A percentile compares a stretch with the other conserved stretches of the same genome.
These are phyloP conservation scores for Uloborus diversus DNA, from an alignment of 1,140 invertebrate species.

Conservation along the genomic window DNA sequence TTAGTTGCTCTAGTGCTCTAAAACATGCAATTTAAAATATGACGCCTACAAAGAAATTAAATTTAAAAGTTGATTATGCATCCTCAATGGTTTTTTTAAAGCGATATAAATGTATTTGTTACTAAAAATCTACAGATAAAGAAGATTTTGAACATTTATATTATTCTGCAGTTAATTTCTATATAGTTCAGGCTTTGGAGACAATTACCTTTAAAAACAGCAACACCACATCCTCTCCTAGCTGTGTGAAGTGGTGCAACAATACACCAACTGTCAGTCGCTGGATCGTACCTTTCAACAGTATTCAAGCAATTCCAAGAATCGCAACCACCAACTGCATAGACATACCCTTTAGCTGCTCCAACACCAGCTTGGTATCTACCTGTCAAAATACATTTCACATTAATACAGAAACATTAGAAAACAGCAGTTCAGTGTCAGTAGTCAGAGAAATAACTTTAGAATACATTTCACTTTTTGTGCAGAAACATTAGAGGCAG, in stretches of 20 bases:
- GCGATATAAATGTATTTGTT: too few species aligned
- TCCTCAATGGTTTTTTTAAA: not conserved
- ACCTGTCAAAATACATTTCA: slow-evolving; percentile 67
- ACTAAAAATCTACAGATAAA: too few species aligned
- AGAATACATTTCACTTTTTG: too few species aligned
- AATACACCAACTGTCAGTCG: slow-evolving; percentile 65
- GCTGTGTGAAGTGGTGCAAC: slow-evolving; percentile 61
- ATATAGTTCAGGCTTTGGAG: too few species aligned
- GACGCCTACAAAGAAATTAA: not conserved
- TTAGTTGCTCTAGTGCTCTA: too few species aligned
- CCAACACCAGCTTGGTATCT: slow-evolving; percentile 77
- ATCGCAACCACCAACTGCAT: slow-evolving; percentile 71
- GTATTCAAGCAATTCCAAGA: slow-evolving; percentile 70
- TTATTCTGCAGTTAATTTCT: too few species aligned
- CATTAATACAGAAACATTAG: too few species aligned
- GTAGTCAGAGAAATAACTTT: too few species aligned
- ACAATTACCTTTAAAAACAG: slow-evolving; percentile 71
- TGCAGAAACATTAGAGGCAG: too few species aligned
- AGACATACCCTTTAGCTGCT: slow-evolving; percentile 66
- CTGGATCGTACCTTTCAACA: slow-evolving; percentile 70
- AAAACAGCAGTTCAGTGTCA: too few species aligned
- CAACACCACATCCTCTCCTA: slow-evolving; percentile 75
- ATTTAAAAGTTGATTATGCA: not conserved
- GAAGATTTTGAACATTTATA: too few species aligned
- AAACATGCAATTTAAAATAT: too few species aligned